These are phyloP conservation scores for Dermatemys mawii DNA, from an alignment of 2,113 vertebrate genomes.

Conservation along the genomic window DNA sequence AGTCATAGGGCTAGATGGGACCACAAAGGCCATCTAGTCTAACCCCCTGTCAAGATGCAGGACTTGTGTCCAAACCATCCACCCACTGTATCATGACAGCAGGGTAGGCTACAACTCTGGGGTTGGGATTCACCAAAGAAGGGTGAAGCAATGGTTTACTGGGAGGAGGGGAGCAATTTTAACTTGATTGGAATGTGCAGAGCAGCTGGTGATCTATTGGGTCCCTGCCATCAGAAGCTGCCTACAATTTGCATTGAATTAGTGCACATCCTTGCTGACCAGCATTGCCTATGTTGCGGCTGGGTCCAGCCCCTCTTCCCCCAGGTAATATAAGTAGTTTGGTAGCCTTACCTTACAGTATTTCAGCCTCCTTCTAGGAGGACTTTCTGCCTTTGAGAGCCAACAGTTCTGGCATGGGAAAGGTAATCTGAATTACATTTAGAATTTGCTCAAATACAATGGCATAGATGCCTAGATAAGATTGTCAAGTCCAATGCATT, in stretches of 20 bases:
- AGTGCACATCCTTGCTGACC: not conserved
- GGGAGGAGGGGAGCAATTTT: too few species aligned
- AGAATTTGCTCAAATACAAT: not conserved
- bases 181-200: too few species aligned
- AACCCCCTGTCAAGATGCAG: too few species aligned
- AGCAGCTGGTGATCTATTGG: not conserved
- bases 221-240: not conserved
- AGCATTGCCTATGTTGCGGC: not conserved
- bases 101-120: not conserved
- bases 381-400: not conserved
- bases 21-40: too few species aligned
- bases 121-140: not conserved
- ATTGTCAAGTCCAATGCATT: not conserved
- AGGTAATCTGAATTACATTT: fast-evolving
- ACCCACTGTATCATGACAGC: not conserved
- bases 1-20: not conserved
- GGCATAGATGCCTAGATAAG: not conserved
- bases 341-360: not conserved
- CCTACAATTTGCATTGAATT: not conserved
- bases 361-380: not conserved
- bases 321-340: not conserved
- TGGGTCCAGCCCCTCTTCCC: too few species aligned
- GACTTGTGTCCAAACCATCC: too few species aligned
- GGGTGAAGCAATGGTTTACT: not conserved
- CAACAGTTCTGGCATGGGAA: not conserved